Evolutionary conservation across 2,888 invertebrate species (phyloP), one percentile per base, ranked within the genome.

Genomic region (Alcis repandata): DNA sequence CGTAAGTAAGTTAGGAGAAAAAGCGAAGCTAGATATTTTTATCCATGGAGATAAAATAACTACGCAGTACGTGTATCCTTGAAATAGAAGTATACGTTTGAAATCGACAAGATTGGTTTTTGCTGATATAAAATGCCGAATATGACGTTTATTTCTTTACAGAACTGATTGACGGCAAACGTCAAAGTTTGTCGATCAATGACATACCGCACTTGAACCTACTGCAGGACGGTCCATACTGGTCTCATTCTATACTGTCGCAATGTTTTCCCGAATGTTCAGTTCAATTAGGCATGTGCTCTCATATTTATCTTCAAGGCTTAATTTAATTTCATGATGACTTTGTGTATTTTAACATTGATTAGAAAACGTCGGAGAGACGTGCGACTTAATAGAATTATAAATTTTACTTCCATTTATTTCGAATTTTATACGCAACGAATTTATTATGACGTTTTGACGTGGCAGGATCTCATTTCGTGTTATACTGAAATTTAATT

Each of bases 281-380:
- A 10, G 40, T 54, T 54, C 32, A 54, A 61, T 61, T 54, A 54
- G 8, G 22, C 49, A 43, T 43, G 62, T 56, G 22, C 49, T 54
- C 45, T 53, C 40, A 38, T 61, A 61, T 61, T 61, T 49, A 49
- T 62, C 43, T 56, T 33, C 32, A 33, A 56, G 22, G 41, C 33
- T 49, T 62, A 49, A 49, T 41, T 33, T 41, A 49, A 61, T 61
- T 61, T 54, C 27, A 40, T 17, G 53, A 59, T 52, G 33, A 54
- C 48, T 46, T 52, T 45, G 32, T 45, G 61, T 43, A 40, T 36
- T 10, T 46, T 27, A 48, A 49, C 54, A 62, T 62, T 49, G 56
- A 62, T 56, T 33, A 49, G 41, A 49, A 56, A 62, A 49, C 36
- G 32, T 54, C 8, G 48, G 2, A 20, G 20, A 56, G 43, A 56